These are phyloP conservation scores for Diadumene lineata DNA, from an alignment of 92 coral and sea anemone genomes.

Conservation along the genomic window DNA sequence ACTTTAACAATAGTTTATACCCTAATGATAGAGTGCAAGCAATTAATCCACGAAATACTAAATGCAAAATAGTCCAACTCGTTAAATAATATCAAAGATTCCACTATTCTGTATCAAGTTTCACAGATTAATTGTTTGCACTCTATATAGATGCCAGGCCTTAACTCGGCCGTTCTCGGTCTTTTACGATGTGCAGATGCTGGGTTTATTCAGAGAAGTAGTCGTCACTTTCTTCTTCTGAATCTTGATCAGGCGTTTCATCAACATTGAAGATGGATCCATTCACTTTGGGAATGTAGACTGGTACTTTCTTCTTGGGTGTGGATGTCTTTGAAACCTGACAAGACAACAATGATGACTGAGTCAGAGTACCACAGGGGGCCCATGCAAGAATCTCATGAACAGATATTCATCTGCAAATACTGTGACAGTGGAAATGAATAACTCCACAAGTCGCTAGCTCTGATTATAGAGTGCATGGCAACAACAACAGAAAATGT, in stretches of 20 bases:
- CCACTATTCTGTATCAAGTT: neutral
- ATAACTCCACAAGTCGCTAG: too few species aligned
- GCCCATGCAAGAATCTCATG: too few species aligned
- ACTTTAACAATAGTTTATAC: too few species aligned
- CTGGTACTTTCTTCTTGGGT: slow-evolving; percentile 46
- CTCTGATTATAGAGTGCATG: too few species aligned
- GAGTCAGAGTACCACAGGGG: too few species aligned
- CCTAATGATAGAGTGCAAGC: neutral
- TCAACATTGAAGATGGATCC: slow-evolving; percentile 57
- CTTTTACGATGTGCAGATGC: too few species aligned
- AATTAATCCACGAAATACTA: neutral
- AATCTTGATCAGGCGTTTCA: slow-evolving; percentile 66
- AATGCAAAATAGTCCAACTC: neutral
- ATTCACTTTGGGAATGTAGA: slow-evolving; percentile 30
- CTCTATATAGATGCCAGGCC: neutral
- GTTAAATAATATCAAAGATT: neutral
- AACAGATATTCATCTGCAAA: too few species aligned
- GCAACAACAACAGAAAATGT: too few species aligned
- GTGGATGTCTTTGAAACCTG: slow-evolving; percentile 63
- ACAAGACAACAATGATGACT: too few species aligned
- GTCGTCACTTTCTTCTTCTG: slow-evolving; percentile 66
- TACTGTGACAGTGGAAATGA: too few species aligned
- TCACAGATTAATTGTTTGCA: neutral
- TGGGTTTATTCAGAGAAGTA: slow-evolving; percentile 75
- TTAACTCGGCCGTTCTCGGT: too few species aligned